These are phyloP conservation scores for Pachliopta kotzebuea DNA, from an alignment of 2,888 invertebrate genomes.

Conservation along the genomic window DNA sequence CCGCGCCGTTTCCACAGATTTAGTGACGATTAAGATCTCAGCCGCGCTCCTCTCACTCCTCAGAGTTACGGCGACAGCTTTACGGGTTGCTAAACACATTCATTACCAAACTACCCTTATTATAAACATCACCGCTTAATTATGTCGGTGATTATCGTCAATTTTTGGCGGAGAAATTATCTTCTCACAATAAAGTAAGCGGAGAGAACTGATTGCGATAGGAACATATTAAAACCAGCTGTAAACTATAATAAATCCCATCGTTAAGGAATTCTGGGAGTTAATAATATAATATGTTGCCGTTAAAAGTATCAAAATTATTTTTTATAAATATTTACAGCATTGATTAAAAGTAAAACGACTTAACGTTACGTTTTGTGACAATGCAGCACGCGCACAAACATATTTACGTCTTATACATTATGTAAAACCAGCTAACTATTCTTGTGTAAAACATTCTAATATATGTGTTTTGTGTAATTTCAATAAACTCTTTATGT, in stretches of 20 bases:
- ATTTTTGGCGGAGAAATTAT: background rate
- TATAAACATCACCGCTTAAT: constrained; percentile 18
- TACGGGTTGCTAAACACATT: constrained; percentile 11
- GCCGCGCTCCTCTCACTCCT: background rate
- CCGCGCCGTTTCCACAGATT: constrained; percentile 6
- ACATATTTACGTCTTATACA: no score
- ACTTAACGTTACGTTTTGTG: no score
- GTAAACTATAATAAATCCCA: background rate
- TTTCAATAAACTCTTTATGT: no score
- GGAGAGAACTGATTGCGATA: background rate
- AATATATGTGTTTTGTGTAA: no score
- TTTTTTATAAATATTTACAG: no score
- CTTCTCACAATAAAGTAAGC: background rate
- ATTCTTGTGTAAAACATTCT: no score
- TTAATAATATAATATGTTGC: no score
- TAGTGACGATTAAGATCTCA: constrained; percentile 15
- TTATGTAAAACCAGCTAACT: no score
- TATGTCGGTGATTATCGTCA: constrained; percentile 17
- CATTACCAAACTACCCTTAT: constrained; percentile 5
- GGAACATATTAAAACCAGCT: background rate
- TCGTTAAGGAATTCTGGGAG: no score
- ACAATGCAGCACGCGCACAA: no score
- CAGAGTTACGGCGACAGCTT: constrained; percentile 13
- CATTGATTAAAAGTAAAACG: no score
- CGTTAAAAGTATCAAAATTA: no score